A percentile compares a stretch with the other conserved stretches of the same genome.
These are phyloP conservation scores for Amphibalanus amphitrite DNA, from an alignment of 1,140 invertebrate genomes.

Conservation along the genomic window DNA sequence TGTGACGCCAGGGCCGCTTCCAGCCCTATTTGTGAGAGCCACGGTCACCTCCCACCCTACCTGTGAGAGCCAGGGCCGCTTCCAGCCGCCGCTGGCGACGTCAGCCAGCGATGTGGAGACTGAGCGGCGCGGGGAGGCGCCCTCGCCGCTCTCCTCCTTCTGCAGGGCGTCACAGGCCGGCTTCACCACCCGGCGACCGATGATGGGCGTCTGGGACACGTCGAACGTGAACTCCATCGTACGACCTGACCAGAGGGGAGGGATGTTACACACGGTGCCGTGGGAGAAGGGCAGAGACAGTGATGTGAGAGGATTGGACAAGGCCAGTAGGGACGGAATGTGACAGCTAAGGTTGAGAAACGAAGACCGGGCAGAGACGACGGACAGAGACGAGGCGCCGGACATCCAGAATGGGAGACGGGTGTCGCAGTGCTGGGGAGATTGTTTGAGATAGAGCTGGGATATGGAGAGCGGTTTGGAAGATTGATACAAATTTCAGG, in stretches of 20 bases:
- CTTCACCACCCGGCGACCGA: slow-evolving; percentile 47
- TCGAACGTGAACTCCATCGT: slow-evolving; percentile 97
- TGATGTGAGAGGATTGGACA: neutral
- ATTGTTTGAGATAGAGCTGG: no score
- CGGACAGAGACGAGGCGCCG: neutral
- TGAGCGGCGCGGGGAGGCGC: slow-evolving; percentile 24
- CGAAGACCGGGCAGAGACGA: neutral
- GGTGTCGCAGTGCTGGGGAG: no score
- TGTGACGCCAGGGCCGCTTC: no score
- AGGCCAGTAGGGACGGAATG: neutral
- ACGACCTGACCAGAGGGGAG: slow-evolving; percentile 40
- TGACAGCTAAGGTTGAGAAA: neutral
- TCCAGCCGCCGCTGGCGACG: slow-evolving; percentile 49
- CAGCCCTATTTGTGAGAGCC: no score
- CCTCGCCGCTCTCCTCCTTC: slow-evolving; percentile 10
- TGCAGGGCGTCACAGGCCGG: neutral
- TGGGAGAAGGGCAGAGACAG: neutral
- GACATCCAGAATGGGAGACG: no score
- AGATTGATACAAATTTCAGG: no score
- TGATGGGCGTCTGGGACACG: slow-evolving; percentile 76
- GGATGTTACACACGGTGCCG: neutral
- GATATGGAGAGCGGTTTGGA: no score
- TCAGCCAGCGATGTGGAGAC: slow-evolving; percentile 24
- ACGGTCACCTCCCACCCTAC: slow-evolving; percentile 35
- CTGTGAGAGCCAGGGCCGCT: slow-evolving; percentile 56